Evolutionary conservation across 2,113 vertebrate species (phyloP), one percentile per base, ranked within the genome.

Genomic region (Plectropomus leopardus): DNA sequence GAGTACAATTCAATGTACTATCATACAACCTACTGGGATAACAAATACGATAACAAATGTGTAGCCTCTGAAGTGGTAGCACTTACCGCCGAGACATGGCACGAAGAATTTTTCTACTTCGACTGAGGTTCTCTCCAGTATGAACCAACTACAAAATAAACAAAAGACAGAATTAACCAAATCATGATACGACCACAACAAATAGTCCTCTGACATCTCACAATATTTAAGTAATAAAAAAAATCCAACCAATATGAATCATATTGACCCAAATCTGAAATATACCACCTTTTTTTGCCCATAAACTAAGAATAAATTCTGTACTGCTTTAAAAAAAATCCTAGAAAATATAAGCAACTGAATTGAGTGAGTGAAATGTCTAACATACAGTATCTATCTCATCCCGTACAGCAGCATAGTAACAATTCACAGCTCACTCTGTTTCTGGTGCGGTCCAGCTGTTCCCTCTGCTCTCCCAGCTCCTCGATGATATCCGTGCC

Each of bases 401-500:
- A 17, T 40, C 32, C 13, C 1, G 1, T 15, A n/a, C 3, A 60
- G 19, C 13, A 32, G 2, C 4, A 1, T 34, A 21, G 16, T 5
- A 32, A 23, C 3, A 42, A 16, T 34, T 54, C 10, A 7, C 26
- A 23, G 83, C 97, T 96, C 71, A 99, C 98, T 85, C 97, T 92
- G 91, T 93, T 94, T 90, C 96, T 96, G 73, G 96, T 95, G 26
- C 97, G 97, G 58, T 99, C 97, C 92, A 99, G 93, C 45, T 99
- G 98, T 7, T 99, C 98, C 60, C 97, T 92, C 88, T 99, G 98
- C 36, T 96, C 97, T 15, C 98, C 98, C 0, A 99, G 96, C 47
- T 99, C 98, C 81, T 99, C 98, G 1, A 99, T 99, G 58, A 99
- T 97, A 13, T 98, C 96, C 0, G 95, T 95, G 70, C 98, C 98